Conservation (phyloP, 2,797 vertebrate species). For the Eleutherodactylus coqui region DNA sequence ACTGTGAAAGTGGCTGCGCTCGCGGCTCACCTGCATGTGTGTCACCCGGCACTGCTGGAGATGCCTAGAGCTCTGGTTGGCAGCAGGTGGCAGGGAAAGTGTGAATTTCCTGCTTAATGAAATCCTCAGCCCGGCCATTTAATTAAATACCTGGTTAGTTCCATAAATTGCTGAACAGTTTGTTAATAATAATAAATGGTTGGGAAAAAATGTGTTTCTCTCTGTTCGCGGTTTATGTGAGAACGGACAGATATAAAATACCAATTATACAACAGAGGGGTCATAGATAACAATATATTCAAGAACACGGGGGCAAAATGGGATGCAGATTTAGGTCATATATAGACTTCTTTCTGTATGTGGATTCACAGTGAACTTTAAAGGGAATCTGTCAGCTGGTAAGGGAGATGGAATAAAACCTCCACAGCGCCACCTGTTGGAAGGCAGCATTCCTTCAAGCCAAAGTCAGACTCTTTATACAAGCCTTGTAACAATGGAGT, state of each 20-base stretch:
- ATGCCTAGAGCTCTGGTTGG: constrained; percentile 64
- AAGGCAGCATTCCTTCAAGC: too few relatives aligned
- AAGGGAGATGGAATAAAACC: too few relatives aligned
- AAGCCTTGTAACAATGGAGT: too few relatives aligned
- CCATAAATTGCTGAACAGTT: constrained; percentile 66
- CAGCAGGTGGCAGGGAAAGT: constrained; percentile 78
- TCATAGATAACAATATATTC: too few relatives aligned
- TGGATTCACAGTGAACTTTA: too few relatives aligned
- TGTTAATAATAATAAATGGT: not conserved
- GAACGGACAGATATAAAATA: not conserved
- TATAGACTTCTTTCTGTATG: too few relatives aligned
- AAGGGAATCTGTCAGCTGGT: too few relatives aligned
- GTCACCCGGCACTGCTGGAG: constrained; percentile 58
- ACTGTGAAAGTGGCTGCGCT: constrained; percentile 86
- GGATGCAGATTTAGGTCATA: too few relatives aligned
- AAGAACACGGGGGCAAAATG: too few relatives aligned
- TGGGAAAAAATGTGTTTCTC: not conserved
- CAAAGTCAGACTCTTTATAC: too few relatives aligned
- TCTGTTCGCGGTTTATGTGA: not conserved
- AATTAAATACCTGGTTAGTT: constrained; percentile 70
- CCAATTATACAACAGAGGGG: not conserved
- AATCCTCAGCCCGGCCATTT: constrained; percentile 70
- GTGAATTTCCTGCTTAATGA: constrained; percentile 70
- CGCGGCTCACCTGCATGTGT: constrained; percentile 83
- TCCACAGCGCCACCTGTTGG: too few relatives aligned